Percentiles rank a stretch among this genome's conserved stretches.
Conservation (phyloP, 92 coral and sea anemone species). For the Palythoa grandiflora region DNA sequence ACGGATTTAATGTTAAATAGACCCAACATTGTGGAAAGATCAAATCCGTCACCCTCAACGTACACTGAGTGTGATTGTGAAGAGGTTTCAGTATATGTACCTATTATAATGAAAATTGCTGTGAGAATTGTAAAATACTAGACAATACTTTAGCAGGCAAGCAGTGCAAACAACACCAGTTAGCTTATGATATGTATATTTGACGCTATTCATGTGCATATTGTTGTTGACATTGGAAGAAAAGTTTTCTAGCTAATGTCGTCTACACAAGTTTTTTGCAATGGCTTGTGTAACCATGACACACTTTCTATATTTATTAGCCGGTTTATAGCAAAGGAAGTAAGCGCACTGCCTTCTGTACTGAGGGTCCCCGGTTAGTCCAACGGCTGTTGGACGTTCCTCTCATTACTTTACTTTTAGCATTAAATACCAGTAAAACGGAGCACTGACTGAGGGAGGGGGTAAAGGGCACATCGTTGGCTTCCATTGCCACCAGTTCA, state of each 20-base stretch:
- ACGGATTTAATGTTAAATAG: background rate
- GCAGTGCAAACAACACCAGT: background rate
- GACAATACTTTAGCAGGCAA: background rate
- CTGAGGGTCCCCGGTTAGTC: too few relatives aligned
- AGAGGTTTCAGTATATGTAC: background rate
- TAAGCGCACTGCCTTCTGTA: too few relatives aligned
- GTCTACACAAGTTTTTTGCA: too few relatives aligned
- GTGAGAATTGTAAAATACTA: background rate
- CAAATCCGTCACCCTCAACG: background rate
- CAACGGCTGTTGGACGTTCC: too few relatives aligned
- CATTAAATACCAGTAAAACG: too few relatives aligned
- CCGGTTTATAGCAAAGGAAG: too few relatives aligned
- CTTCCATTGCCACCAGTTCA: too few relatives aligned
- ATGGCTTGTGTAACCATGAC: too few relatives aligned
- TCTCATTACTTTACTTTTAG: too few relatives aligned
- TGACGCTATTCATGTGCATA: background rate
- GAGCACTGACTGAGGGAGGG: too few relatives aligned
- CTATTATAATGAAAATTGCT: background rate
- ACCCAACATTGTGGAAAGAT: background rate
- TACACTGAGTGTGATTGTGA: background rate
- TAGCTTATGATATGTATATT: background rate
- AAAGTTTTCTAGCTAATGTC: background rate
- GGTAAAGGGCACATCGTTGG: too few relatives aligned
- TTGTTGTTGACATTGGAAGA: background rate
- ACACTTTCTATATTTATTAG: too few relatives aligned